Base-by-base conservation (phyloP, 2,888 invertebrate species). In the Stenodema calcarata region DNA sequence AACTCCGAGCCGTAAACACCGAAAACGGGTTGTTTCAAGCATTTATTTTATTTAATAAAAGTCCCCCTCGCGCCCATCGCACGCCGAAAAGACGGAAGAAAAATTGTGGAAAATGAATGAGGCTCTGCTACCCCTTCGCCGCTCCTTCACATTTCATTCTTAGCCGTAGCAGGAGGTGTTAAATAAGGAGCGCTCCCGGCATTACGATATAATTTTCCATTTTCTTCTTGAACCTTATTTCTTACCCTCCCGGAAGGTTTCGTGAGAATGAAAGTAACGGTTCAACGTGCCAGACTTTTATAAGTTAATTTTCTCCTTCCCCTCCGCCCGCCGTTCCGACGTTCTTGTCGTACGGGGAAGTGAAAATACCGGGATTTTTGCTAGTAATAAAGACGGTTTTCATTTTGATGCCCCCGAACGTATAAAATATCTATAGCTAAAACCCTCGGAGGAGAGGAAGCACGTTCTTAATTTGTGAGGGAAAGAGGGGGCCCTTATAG, bases 191-290 rank as follows among this genome's bases (percentile, higher is more conserved):
- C 35, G 16, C 23, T 54, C 47, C 30, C 80, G 30, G 75, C 75
- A 84, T 84, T 84, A 84, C 73, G 84, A 84, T 73, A 84, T 84
- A 84, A 84, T 84, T 84, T 84, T 73, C 84, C 84, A 84, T 84
- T 84, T 84, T 73, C 84, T 73, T 28, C 44, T 82, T 62, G 69
- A 42, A 84, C 62, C 41, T 42, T 82, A 62, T 82, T 69, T 62
- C 47, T 54, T 54, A 69, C n/a, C 27, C 42, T 73, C n/a, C n/a
- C 2, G 27, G 73, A 73, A 18, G 23, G 44, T 73, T 73, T 44
- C 14, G 70, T 28, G 62, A 28, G 73, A 23, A 47, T 27, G 84
- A 84, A 84, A 84, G 44, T 84, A 84, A 84, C 84, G 84, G 84
- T 73, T 23, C 73, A 47, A 84, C 84, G 84, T 84, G 84, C 84